Base-by-base conservation (phyloP, 2,888 invertebrate species). In the Netelia virgata region DNA sequence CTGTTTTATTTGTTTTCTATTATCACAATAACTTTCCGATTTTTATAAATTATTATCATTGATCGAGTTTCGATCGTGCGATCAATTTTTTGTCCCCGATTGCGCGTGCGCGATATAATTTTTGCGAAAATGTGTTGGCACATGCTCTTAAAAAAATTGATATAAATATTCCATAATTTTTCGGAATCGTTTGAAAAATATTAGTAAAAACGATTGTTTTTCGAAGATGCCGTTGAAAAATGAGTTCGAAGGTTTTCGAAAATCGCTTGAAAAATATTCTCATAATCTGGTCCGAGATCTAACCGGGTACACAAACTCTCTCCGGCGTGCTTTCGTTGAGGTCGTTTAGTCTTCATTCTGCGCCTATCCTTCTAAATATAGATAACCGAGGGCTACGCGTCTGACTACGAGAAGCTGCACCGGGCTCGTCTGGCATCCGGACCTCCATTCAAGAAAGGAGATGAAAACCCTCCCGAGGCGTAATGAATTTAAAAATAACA, bases 321-420 rank as follows among this genome's bases (percentile, higher is more conserved):
- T 69, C 36, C 61, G 73, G 68, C 72, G 70, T 68, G 80, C 78
- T 80, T 80, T 70, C 69, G 75, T 72, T 81, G 64, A 82, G 84
- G 85, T 86, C 70, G 80, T 86, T 83, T 69, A 79, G 74, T 83
- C 85, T 85, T 80, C 88, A 83, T 87, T 86, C 86, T 87, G 84
- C 86, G 86, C 82, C 83, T 73, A 83, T 88, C 85, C 86, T 83
- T 82, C 87, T 87, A 88, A 88, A 88, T 87, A 88, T 88, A 88
- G 87, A 83, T 61, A 70, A 64, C 64, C 78, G 82, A 79, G 80
- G 79, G 84, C 64, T 68, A 68, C 63, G 82, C 59, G 79, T 79
- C 86, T 75, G 80, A 82, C 85, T 77, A 84, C 81, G 84, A 85
- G 80, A 79, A 73, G 86, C 84, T 81, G 81, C 83, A 83, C 61